A percentile compares a stretch with the other conserved stretches of the same genome.
Conservation (phyloP, 2,113 vertebrate species). For the Erythrocercus mccallii region DNA sequence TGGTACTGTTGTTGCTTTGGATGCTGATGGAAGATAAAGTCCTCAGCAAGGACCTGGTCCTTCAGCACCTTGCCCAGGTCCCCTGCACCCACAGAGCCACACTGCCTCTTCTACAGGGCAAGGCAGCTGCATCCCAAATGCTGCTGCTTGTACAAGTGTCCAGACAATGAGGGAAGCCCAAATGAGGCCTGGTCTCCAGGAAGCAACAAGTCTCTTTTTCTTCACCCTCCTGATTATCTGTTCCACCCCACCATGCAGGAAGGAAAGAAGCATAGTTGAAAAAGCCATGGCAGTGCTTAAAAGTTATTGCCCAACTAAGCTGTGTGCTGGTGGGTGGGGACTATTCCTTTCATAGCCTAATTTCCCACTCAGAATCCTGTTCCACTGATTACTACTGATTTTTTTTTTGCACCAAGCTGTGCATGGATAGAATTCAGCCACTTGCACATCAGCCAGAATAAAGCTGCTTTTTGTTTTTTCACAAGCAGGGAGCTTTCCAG, state of each 20-base stretch:
- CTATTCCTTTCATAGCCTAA: background rate
- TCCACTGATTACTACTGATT: background rate
- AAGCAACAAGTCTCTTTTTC: background rate
- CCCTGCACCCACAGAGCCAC: background rate
- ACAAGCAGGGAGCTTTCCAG: background rate
- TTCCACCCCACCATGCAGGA: background rate
- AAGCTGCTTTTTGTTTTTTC: background rate
- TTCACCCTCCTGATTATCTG: background rate
- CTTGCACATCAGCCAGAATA: background rate
- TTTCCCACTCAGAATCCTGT: background rate
- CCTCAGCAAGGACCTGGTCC: background rate
- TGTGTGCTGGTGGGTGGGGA: background rate
- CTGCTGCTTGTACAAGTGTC: background rate
- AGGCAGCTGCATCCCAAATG: background rate
- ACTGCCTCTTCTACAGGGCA: no score
- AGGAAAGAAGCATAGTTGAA: background rate
- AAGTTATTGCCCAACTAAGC: background rate
- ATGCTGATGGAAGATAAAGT: background rate
- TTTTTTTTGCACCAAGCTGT: background rate
- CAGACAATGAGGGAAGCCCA: rapidly evolving
- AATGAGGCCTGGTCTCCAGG: background rate
- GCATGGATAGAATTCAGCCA: background rate
- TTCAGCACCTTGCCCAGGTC: background rate
- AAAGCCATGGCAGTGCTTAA: background rate
- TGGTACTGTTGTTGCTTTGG: background rate